These are phyloP conservation scores for Agrochola circellaris DNA, from an alignment of 2,888 invertebrate genomes.

Conservation along the genomic window DNA sequence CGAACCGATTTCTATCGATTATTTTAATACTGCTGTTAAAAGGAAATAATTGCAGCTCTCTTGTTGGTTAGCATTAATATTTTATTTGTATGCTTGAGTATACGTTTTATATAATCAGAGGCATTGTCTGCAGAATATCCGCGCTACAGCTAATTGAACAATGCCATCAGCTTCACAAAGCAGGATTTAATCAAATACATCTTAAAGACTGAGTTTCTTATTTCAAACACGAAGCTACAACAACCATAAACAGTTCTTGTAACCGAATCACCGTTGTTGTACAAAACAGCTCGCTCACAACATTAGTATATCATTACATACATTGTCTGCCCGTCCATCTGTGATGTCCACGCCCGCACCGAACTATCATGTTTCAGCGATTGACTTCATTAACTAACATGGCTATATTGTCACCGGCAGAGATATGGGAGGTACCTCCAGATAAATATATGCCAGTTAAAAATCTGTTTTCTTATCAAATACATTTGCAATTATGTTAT, in stretches of 20 bases:
- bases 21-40: conserved; percentile 25
- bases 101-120: background rate
- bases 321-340: conserved; percentile 4
- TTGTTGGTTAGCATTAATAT: conserved; percentile 8
- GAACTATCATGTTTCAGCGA: conserved; percentile 37
- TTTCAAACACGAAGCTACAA: background rate
- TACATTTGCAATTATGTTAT: background rate
- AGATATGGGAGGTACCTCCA: conserved; percentile 2
- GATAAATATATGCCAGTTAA: too few relatives aligned
- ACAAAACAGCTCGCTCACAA: background rate
- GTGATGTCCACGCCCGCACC: background rate
- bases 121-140: background rate
- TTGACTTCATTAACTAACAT: conserved; percentile 41
- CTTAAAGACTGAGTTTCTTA: background rate
- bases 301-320: conserved; percentile 49
- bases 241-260: conserved; percentile 13
- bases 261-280: conserved; percentile 26
- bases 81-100: background rate
- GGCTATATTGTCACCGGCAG: conserved; percentile 21
- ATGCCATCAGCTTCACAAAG: background rate
- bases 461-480: background rate
- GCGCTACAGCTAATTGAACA: background rate
- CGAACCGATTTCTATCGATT: too few relatives aligned
- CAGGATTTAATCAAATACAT: background rate
- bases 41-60: conserved; percentile 19